Evolutionary conservation across 2,113 vertebrate species (phyloP), one percentile per base, ranked within the genome.

Genomic region (Chiloscyllium plagiosum): DNA sequence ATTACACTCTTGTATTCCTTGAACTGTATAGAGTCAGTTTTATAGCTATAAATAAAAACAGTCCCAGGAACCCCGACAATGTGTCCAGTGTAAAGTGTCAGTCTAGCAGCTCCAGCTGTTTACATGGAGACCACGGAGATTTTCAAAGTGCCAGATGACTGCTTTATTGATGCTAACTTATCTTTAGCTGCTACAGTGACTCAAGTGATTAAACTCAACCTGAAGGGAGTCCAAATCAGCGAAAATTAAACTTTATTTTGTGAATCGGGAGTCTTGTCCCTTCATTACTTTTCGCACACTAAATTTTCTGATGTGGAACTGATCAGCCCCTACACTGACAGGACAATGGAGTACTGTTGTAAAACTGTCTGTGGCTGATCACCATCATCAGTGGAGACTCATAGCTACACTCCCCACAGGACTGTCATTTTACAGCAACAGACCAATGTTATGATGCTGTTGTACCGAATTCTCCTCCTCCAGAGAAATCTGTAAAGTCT

Each of bases 101-200:
- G 47, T 94, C 37, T 47, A 42, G 8, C 37, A 70, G 87, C 26
- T 94, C 65, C 66, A 69, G 47, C 65, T 69, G 24, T 94, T 24
- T 20, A 42, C 65, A 22, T 13, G 15, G 22, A 20, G 15, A 94
- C 37, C 65, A n/a, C 37, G 26, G 65, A 94, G 92, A 26, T 22
- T 68, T 94, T 94, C n/a, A 94, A 94, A 94, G 65, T 70, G 92
- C 8, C n/a, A 94, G 92, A 94, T 47, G 42, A 68, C 19, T 42
- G 52, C 52, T 8, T 26, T 69, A 47, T 69, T 94, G 65, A 47
- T 42, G 65, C 2, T 37, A 47, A 42, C 66, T 47, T 70, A 94
- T 69, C 65, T 69, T 47, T 70, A 24, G 42, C 22, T 76, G 68
- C 69, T 76, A 13, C 42, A 33, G 24, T 72, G 52, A 15, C 26